A percentile compares a stretch with the other conserved stretches of the same genome.
Evolutionary conservation across 2,888 invertebrate genomes (phyloP).

Genomic region (Tenthredo distinguenda): DNA sequence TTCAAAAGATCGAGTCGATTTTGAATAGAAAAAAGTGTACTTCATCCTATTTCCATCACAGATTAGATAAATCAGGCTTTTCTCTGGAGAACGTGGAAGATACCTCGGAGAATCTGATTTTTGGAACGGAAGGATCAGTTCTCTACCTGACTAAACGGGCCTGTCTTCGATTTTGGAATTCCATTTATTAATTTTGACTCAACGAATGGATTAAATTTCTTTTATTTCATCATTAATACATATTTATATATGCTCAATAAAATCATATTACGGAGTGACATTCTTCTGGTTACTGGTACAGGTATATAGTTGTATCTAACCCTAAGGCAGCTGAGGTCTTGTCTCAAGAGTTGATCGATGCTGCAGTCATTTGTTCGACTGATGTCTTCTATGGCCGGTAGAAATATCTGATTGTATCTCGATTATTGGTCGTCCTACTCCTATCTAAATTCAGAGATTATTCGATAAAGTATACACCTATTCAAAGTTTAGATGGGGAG

Average conservation of each 20-base stretch:
- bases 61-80: too few relatives aligned
- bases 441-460: slow-evolving; percentile 39
- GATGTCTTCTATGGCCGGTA: slow-evolving; percentile 20
- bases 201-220: neutral
- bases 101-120: neutral
- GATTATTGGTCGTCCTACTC: slow-evolving; percentile 41
- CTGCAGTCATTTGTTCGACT: slow-evolving; percentile 38
- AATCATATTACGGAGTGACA: neutral
- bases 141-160: neutral
- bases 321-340: slow-evolving; percentile 6
- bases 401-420: slow-evolving; percentile 39
- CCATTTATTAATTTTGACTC: neutral
- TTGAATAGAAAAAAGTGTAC: too few relatives aligned
- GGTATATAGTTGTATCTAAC: neutral
- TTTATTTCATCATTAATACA: neutral
- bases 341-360: slow-evolving; percentile 44
- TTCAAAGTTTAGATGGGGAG: slow-evolving; percentile 4
- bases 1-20: neutral
- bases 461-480: slow-evolving; percentile 22
- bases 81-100: neutral
- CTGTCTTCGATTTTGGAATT: neutral
- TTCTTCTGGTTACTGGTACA: neutral
- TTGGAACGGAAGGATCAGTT: neutral
- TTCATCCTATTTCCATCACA: too few relatives aligned
- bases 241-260: neutral